Evolutionary conservation across 2,888 invertebrate species (phyloP).

Genomic region (Sycophila texana): DNA sequence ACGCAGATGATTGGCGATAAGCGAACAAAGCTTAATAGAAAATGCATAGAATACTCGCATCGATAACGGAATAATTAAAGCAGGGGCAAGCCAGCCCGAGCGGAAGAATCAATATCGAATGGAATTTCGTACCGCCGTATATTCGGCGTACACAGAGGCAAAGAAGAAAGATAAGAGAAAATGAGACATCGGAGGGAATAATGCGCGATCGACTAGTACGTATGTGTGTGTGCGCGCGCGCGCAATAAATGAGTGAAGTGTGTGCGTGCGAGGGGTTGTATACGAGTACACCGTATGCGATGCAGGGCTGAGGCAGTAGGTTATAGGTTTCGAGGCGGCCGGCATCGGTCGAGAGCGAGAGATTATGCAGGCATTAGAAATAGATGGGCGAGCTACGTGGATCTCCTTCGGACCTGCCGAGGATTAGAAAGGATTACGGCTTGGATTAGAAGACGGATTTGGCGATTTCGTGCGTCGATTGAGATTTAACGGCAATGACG

Average conservation of each 20-base stretch:
- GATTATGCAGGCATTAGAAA: constrained; percentile 67
- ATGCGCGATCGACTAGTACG: background rate
- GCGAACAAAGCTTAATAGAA: background rate
- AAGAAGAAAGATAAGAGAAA: constrained; percentile 35
- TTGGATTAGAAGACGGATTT: constrained; percentile 66
- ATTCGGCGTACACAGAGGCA: background rate
- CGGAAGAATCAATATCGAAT: constrained; percentile 38
- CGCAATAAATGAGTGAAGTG: background rate
- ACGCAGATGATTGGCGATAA: constrained; percentile 2
- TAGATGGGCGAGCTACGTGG: constrained; percentile 64
- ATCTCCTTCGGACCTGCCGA: constrained; percentile 60
- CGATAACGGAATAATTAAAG: constrained; percentile 40
- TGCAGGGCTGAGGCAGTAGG: constrained; percentile 20
- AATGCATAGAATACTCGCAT: background rate
- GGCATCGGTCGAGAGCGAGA: constrained; percentile 53
- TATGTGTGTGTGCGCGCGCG: too few relatives aligned
- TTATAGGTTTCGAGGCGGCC: constrained; percentile 50
- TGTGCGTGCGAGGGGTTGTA: background rate
- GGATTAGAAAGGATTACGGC: constrained; percentile 69
- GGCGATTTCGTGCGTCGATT: constrained; percentile 63
- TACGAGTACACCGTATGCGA: background rate
- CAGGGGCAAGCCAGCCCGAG: background rate
- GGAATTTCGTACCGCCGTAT: constrained; percentile 32
- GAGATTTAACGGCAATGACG: constrained; percentile 62
- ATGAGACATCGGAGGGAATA: constrained; percentile 9